Conservation (phyloP, 2,888 invertebrate species). For the Coenonympha arcania region DNA sequence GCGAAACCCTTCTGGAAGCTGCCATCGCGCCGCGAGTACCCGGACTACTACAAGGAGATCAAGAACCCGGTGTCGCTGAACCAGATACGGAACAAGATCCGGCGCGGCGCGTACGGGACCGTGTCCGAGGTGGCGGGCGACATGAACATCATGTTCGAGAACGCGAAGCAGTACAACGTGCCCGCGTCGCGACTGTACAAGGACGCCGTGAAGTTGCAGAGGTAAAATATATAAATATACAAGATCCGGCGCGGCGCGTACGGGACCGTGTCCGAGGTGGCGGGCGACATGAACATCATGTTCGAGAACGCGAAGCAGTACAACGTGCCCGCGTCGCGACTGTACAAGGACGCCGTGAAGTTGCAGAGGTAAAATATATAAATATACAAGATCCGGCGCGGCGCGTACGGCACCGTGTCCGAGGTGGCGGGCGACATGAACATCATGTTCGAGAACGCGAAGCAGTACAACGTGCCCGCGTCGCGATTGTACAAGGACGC, state of each 20-base stretch:
- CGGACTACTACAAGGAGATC: slow-evolving; percentile 98
- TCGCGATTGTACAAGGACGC: slow-evolving; percentile 88
- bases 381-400: slow-evolving; percentile 92
- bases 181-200: slow-evolving; percentile 85
- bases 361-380: slow-evolving; percentile 82
- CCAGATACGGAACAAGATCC: slow-evolving; percentile 90
- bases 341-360: slow-evolving; percentile 88
- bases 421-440: slow-evolving; percentile 96
- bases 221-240: slow-evolving; percentile 86
- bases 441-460: slow-evolving; percentile 97
- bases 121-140: slow-evolving; percentile 93
- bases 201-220: slow-evolving; percentile 88
- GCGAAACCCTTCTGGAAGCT: slow-evolving; percentile 95
- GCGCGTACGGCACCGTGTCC: slow-evolving; percentile 86
- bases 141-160: slow-evolving; percentile 96
- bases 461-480: slow-evolving; percentile 86
- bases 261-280: slow-evolving; percentile 88
- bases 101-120: slow-evolving; percentile 85
- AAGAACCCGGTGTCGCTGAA: slow-evolving; percentile 95
- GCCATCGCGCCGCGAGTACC: slow-evolving; percentile 91
- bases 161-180: slow-evolving; percentile 91
- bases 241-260: slow-evolving; percentile 88
- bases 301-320: slow-evolving; percentile 96
- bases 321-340: slow-evolving; percentile 83
- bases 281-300: slow-evolving; percentile 95